A percentile compares a stretch with the other conserved stretches of the same genome.
Evolutionary conservation across 1,140 invertebrate species (phyloP).

Genomic region (Bombus sylvicola): DNA sequence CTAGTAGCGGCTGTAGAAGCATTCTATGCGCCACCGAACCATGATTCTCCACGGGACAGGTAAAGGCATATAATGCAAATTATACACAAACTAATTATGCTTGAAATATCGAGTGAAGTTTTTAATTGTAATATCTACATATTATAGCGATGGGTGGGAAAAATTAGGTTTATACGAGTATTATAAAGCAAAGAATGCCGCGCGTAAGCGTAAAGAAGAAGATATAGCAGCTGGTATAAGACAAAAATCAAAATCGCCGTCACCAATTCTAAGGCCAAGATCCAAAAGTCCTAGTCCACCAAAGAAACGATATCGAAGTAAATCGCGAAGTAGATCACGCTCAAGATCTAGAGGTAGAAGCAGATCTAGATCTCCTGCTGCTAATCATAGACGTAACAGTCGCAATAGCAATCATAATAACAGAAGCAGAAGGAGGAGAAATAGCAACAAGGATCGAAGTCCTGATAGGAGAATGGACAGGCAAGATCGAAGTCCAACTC

Average conservation of each 20-base stretch:
- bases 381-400: constrained; percentile 76
- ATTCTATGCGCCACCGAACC: constrained; percentile 96
- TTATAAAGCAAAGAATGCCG: constrained; percentile 96
- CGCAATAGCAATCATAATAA: constrained; percentile 73
- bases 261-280: constrained; percentile 86
- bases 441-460: constrained; percentile 79
- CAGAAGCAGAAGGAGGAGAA: constrained; percentile 77
- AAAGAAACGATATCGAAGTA: constrained; percentile 88
- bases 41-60: constrained; percentile 97
- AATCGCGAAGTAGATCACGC: constrained; percentile 82
- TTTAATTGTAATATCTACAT: not conserved
- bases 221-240: constrained; percentile 88
- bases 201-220: constrained; percentile 94
- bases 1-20: constrained; percentile 96
- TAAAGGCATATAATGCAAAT: constrained; percentile 78
- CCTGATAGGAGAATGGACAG: constrained; percentile 78
- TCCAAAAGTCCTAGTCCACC: constrained; percentile 89
- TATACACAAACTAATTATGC: not conserved
- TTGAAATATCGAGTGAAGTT: not conserved
- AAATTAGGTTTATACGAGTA: constrained; percentile 98
- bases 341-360: constrained; percentile 83
- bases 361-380: constrained; percentile 84
- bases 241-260: constrained; percentile 88
- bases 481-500: constrained; percentile 88
- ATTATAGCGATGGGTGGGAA: constrained; percentile 96